Conservation (phyloP, 2,797 vertebrate species). For the Lophura swinhoii region DNA sequence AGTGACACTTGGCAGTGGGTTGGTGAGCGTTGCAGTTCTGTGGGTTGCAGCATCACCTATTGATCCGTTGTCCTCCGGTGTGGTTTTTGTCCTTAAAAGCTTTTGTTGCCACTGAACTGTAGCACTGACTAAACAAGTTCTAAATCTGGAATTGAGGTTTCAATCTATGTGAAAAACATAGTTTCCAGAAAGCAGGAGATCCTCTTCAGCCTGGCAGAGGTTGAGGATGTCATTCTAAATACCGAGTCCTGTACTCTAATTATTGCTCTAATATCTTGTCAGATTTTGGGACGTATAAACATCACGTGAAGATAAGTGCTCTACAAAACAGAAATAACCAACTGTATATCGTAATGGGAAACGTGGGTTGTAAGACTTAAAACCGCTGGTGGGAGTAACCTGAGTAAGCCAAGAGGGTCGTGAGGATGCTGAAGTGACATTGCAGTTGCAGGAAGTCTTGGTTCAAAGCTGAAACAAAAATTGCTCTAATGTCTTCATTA, state of each 20-base stretch:
- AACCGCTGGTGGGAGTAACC: background rate
- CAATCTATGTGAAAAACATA: background rate
- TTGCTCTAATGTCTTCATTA: background rate
- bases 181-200: constrained; percentile 34
- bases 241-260: background rate
- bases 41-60: rapidly evolving
- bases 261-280: background rate
- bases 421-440: background rate
- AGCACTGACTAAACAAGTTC: background rate
- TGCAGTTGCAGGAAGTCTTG: background rate
- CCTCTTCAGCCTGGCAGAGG: background rate
- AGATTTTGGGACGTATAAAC: background rate
- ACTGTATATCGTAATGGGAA: background rate
- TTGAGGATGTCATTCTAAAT: background rate
- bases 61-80: background rate
- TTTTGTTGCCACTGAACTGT: background rate
- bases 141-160: constrained; percentile 51
- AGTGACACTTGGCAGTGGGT: rapidly evolving
- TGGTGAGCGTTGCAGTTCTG: background rate
- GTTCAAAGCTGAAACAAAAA: background rate
- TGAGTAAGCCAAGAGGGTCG: background rate
- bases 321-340: background rate
- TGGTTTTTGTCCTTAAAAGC: constrained; percentile 11
- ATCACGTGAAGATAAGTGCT: background rate
- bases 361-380: background rate